Evolutionary conservation across 2,113 vertebrate genomes (phyloP).

Genomic region (Phyllostomus discolor): DNA sequence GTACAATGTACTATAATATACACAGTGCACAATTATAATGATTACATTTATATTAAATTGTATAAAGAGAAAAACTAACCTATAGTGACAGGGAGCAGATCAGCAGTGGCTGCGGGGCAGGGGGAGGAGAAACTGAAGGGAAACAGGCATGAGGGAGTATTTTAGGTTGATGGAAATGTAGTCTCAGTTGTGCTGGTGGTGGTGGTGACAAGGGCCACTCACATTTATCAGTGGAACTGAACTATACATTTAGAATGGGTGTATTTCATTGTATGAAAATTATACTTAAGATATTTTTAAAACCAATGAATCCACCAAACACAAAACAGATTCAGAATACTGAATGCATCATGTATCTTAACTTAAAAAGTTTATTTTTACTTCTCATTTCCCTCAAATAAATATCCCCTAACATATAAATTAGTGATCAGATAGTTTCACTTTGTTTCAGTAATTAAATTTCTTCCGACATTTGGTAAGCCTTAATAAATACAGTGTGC

Average conservation of each 20-base stretch:
- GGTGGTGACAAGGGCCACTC: neutral
- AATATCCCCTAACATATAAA: neutral
- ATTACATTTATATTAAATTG: neutral
- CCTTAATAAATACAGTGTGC: neutral
- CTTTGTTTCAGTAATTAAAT: constrained; percentile 5
- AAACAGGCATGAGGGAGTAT: neutral
- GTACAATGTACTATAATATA: neutral
- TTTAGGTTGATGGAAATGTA: neutral
- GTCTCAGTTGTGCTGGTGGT: neutral
- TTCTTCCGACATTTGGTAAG: neutral
- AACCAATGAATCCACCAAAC: neutral
- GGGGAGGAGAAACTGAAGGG: neutral
- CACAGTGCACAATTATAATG: neutral
- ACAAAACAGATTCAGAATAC: constrained; percentile 1
- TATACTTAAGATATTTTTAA: neutral
- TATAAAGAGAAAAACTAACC: neutral
- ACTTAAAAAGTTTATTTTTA: constrained; percentile 3
- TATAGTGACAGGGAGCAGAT: neutral
- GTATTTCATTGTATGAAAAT: neutral
- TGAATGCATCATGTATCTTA: neutral
- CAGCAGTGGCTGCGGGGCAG: neutral
- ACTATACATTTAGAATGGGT: neutral
- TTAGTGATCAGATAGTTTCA: neutral
- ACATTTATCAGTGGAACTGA: neutral
- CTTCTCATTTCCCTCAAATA: constrained; percentile 22